Evolutionary conservation across 2,797 vertebrate genomes (phyloP).

Genomic region (Parauchenoglanis punctatus): DNA sequence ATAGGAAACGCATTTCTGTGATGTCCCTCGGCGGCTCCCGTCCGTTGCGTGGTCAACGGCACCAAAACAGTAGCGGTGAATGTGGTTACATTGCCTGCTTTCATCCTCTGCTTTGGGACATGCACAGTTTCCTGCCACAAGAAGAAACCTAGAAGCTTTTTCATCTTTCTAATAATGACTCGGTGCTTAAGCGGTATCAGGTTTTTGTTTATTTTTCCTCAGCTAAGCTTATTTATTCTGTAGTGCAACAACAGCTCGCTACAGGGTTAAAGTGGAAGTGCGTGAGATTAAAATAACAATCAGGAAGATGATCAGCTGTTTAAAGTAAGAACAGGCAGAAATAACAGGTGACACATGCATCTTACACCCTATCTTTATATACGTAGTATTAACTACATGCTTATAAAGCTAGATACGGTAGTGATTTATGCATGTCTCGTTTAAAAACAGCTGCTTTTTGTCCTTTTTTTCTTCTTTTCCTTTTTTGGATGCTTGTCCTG

Average conservation of each 20-base stretch:
- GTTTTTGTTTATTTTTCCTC: not conserved
- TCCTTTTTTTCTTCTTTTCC: not conserved
- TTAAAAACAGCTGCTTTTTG: not conserved
- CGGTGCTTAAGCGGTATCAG: not conserved
- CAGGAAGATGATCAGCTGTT: not conserved
- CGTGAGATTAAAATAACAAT: not conserved
- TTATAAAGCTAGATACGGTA: not conserved
- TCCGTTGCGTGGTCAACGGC: constrained; percentile 58
- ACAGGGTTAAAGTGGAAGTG: not conserved
- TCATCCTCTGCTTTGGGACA: constrained; percentile 2
- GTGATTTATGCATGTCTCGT: not conserved
- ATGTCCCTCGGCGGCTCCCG: constrained; percentile 56
- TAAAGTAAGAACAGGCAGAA: not conserved
- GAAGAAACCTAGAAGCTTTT: not conserved
- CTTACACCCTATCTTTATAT: not conserved
- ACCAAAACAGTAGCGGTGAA: constrained; percentile 54
- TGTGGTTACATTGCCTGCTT: not conserved
- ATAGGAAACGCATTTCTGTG: constrained; percentile 17
- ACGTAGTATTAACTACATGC: not conserved
- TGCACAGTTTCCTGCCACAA: not conserved
- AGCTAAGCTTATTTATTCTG: not conserved
- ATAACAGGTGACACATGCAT: not conserved
- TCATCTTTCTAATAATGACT: not conserved
- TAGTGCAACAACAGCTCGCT: not conserved
- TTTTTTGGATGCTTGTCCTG: not conserved